A percentile compares a stretch with the other conserved stretches of the same genome.
Evolutionary conservation across 2,888 invertebrate genomes (phyloP).

Genomic region (Heterodera filipjevi): DNA sequence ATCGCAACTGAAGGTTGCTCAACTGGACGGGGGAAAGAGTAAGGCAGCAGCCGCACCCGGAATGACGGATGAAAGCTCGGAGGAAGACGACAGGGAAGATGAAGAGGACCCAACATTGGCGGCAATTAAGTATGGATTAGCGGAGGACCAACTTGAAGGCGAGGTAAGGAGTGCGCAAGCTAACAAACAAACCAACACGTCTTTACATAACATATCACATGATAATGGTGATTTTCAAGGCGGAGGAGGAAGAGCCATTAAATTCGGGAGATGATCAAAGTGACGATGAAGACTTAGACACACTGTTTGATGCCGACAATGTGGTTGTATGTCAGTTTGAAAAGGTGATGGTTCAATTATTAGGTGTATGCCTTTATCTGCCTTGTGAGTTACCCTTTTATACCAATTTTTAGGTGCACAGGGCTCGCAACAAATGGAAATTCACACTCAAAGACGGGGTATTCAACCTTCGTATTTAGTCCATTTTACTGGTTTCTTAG

Average conservation of each 20-base stretch:
- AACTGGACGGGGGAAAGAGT: conserved; percentile 49
- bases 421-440: conserved; percentile 98
- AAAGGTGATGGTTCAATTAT: too few species aligned
- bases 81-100: conserved; percentile 40
- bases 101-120: conserved; percentile 4
- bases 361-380: too few species aligned
- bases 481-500: background rate
- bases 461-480: background rate
- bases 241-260: conserved; percentile 54
- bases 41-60: conserved; percentile 35
- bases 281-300: conserved; percentile 82
- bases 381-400: too few species aligned
- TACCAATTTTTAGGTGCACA: conserved; percentile 77
- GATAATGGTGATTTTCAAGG: too few species aligned
- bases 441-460: conserved; percentile 84
- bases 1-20: conserved; percentile 33
- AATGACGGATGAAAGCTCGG: conserved; percentile 51
- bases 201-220: too few species aligned
- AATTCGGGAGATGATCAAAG: conserved; percentile 70
- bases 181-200: too few species aligned
- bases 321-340: conserved; percentile 99
- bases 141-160: conserved; percentile 28
- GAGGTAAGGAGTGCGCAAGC: background rate
- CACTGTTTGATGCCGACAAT: conserved; percentile 97
- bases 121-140: conserved; percentile 8